phyloP scores from a whole-genome alignment of 2,888 invertebrate genomes.

The Peribatodes rhomboidaria region DNA sequence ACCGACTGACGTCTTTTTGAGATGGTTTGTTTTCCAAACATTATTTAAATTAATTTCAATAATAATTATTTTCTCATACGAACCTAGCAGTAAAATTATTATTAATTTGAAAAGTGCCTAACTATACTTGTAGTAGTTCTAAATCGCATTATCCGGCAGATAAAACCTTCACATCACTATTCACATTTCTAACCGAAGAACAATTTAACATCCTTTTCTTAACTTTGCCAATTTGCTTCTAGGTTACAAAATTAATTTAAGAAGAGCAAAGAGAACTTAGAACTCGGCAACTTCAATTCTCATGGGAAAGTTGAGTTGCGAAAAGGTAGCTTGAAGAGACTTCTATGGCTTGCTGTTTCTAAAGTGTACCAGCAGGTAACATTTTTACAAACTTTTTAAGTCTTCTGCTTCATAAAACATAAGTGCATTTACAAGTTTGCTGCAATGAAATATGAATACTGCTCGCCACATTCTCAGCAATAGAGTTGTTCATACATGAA shows the following conservation, averaged over 20 bases:
- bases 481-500: too few species aligned
- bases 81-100: too few species aligned
- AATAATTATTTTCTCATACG: too few species aligned
- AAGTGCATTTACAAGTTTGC: not conserved
- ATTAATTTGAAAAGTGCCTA: too few species aligned
- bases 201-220: not conserved
- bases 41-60: too few species aligned
- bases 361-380: slow-evolving; percentile 18
- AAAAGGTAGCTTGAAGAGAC: slow-evolving; percentile 3
- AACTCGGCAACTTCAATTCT: slow-evolving; percentile 24
- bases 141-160: too few species aligned
- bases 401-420: not conserved
- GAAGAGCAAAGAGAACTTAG: slow-evolving; percentile 35
- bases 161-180: too few species aligned
- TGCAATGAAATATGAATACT: too few species aligned
- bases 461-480: too few species aligned
- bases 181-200: not conserved
- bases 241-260: not conserved
- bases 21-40: too few species aligned
- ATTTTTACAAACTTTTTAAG: slow-evolving; percentile 14
- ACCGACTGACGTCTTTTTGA: too few species aligned
- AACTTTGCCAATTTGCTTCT: not conserved
- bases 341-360: not conserved
- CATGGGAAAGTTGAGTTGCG: slow-evolving; percentile 32
- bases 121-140: too few species aligned